Base-by-base conservation (phyloP, 1,140 invertebrate species). In the Achatina immaculata region DNA sequence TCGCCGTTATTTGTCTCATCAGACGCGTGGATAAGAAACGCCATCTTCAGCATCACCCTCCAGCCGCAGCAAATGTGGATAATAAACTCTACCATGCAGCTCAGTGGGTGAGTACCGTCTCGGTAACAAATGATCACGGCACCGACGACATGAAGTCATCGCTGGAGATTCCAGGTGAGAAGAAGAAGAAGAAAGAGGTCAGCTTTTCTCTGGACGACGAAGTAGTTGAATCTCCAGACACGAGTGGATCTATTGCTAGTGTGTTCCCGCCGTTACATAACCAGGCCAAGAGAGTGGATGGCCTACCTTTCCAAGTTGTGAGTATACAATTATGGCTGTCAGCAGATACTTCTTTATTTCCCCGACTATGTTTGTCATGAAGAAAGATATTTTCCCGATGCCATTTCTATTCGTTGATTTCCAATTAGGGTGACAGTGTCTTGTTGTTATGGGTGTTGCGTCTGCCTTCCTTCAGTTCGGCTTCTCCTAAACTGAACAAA, bases 11-110 rank as follows among this genome's bases (percentile, higher is more conserved):
- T 38, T 82, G 81, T 51, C 69, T 76, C 43, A 75, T 82, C 75
- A 71, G 69, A 65, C 74, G 81, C 19, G 24, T 68, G 14, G 81
- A 82, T 75, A 72, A 62, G 34, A 78, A 82, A 34, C 66, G 81
- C 28, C 38, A 48, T 11, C 6, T 24, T 21, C 71, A 43, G 14
- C 38, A 48, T 42, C 62, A 36, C 21, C 21, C 16, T 40, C 1
- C 36, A 11, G 14, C 31, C 19, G 40, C 19, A 21, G 43, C 28
- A 34, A 48, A 73, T 24, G 19, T 34, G 38, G 40, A 66, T 40
- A 68, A 55, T 55, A 83, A 83, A 62, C 62, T 83, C n/a, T 83
- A 83, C 79, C 78, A 83, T 40, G 82, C 82, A 9, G 82, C 82
- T 0, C 72, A 83, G 16, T 83, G 82, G 82, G 79, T 83, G 21